Evolutionary conservation across 2,797 vertebrate genomes (phyloP).

Genomic region (Numenius phaeopus): DNA sequence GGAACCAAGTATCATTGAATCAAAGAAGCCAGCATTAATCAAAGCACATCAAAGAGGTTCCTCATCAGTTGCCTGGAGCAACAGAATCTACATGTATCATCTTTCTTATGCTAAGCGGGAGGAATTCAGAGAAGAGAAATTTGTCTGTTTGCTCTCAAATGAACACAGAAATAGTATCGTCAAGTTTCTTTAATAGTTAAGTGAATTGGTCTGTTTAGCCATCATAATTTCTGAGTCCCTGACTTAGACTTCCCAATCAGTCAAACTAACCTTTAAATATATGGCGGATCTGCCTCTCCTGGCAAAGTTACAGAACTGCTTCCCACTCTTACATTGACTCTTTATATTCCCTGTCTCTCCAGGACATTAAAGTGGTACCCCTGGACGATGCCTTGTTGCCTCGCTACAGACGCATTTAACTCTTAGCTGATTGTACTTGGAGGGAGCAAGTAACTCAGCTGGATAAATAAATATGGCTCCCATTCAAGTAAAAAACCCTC

Average conservation of each 20-base stretch:
- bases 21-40: conserved; percentile 59
- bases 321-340: neutral
- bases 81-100: conserved; percentile 2
- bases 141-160: conserved; percentile 24
- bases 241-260: neutral
- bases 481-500: neutral
- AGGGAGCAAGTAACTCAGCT: neutral
- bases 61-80: conserved; percentile 63
- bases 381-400: accelerated
- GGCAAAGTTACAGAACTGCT: neutral
- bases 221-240: neutral
- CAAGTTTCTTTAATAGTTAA: conserved; percentile 33
- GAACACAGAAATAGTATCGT: conserved; percentile 31
- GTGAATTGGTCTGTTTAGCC: neutral
- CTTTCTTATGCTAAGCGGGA: conserved; percentile 38
- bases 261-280: neutral
- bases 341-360: neutral
- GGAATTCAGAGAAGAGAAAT: conserved; percentile 21
- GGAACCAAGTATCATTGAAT: conserved; percentile 50
- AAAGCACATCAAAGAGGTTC: conserved; percentile 52
- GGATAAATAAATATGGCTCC: neutral
- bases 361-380: neutral
- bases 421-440: neutral
- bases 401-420: neutral
- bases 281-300: neutral